Evolutionary conservation across 2,888 invertebrate species (phyloP).

Genomic region (Campopleginae sp.): DNA sequence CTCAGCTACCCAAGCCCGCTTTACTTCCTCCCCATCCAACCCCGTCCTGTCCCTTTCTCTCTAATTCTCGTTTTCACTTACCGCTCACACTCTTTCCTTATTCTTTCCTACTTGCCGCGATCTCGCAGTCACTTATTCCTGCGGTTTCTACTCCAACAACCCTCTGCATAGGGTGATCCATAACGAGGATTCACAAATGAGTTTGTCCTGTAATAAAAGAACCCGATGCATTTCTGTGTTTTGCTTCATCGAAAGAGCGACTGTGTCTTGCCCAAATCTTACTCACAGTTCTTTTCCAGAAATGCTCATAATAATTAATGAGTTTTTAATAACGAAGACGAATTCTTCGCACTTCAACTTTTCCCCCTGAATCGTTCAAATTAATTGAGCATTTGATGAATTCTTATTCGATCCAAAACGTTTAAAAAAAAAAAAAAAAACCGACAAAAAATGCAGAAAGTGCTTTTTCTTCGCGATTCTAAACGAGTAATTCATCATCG

Average conservation of each 20-base stretch:
- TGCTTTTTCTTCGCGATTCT: background rate
- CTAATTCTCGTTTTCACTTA: conserved; percentile 52
- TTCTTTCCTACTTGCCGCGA: conserved; percentile 60
- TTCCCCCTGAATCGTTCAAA: background rate
- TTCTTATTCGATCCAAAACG: background rate
- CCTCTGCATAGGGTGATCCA: conserved; percentile 35
- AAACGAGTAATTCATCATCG: background rate
- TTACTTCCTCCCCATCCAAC: conserved; percentile 43
- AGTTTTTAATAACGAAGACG: background rate
- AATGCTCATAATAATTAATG: background rate
- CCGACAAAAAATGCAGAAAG: conserved; percentile 4
- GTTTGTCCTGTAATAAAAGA: conserved; percentile 17
- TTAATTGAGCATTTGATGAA: background rate
- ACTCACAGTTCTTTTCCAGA: background rate
- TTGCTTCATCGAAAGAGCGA: background rate
- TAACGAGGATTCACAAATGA: conserved; percentile 41
- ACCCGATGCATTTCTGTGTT: conserved; percentile 7
- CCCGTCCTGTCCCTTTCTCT: conserved; percentile 26
- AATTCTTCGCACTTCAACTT: background rate
- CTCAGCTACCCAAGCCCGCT: conserved; percentile 30
- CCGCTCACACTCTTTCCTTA: conserved; percentile 49
- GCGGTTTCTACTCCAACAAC: conserved; percentile 31
- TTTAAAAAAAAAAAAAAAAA: background rate
- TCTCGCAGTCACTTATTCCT: conserved; percentile 63
- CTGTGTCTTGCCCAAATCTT: background rate